Evolutionary conservation across 2,797 vertebrate genomes (phyloP).

Genomic region (Allobates femoralis): DNA sequence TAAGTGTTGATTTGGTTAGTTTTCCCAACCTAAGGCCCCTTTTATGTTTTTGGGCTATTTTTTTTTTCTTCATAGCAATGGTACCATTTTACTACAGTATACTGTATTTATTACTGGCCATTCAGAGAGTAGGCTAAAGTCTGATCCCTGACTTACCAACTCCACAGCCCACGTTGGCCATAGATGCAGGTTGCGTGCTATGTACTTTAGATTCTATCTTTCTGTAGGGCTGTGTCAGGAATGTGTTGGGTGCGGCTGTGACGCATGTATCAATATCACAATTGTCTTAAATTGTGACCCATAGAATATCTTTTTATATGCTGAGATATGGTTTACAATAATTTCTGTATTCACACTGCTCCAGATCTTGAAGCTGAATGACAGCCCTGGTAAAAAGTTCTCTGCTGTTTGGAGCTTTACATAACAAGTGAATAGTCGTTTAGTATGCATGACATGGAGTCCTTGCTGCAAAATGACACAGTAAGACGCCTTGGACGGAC

Average conservation of each 20-base stretch:
- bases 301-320: too few relatives aligned
- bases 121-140: too few relatives aligned
- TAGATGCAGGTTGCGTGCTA: neutral
- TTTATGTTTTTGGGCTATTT: too few relatives aligned
- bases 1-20: too few relatives aligned
- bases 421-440: constrained; percentile 35
- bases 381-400: neutral
- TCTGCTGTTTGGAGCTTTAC: neutral
- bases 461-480: constrained; percentile 25
- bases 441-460: constrained; percentile 39
- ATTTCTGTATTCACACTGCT: neutral
- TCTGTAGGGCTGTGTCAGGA: neutral
- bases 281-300: neutral
- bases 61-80: too few relatives aligned
- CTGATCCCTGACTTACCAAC: too few relatives aligned
- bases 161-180: too few relatives aligned
- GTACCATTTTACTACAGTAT: too few relatives aligned
- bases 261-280: neutral
- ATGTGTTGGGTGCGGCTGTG: neutral
- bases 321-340: neutral
- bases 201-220: neutral
- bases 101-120: too few relatives aligned
- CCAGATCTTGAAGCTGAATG: neutral
- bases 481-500: neutral
- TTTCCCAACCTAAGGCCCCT: too few relatives aligned